Evolutionary conservation across 1,140 invertebrate genomes (phyloP), one percentile per base, ranked within the genome.

Genomic region (Cepaea nemoralis): DNA sequence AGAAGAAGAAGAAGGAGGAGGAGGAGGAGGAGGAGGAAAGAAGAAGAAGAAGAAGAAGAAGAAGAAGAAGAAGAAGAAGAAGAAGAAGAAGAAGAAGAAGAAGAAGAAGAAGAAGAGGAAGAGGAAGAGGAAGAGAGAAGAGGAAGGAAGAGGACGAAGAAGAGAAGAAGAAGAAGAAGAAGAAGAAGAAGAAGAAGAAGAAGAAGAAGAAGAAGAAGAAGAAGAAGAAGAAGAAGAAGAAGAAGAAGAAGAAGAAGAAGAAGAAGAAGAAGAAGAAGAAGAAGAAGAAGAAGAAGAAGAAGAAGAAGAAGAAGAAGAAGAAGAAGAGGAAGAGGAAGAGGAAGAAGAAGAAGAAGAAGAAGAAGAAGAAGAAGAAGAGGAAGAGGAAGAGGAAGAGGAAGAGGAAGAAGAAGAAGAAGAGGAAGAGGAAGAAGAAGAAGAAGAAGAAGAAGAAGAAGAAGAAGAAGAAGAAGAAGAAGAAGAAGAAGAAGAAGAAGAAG

Each of bases 341-440:
- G 39, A 67, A 19, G 40, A 33, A 40, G 35, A 67, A 24, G 50
- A 45, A 42, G n/a, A 40, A 59, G 40, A 39, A 66, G 77, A 78
- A 59, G 40, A 16, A 24, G 37, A 40, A 22, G 33, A 40, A 45
- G 39, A 27, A 22, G 14, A 27, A 74, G 71, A 74, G 39, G 45
- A 40, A 45, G 39, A 45, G 10, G 33, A 33, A 74, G 71, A 74
- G 39, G 27, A 40, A 74, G 39, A 74, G 3, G 33, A 33, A 74
- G 39, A 45, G 39, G n/a, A 40, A 48, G 37, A 48, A 12, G 39
- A 74, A 40, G n/a, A 40, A 74, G 37, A 45, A 40, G 39, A 40
- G 33, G 37, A 24, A 74, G 27, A 45, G 37, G 19, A 40, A 45
- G 16, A 45, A 31, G 27, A 48, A 12, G 71, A 45, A 31, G 37